Conservation (phyloP, 2,888 invertebrate species). For the Lochmaea capreae region DNA sequence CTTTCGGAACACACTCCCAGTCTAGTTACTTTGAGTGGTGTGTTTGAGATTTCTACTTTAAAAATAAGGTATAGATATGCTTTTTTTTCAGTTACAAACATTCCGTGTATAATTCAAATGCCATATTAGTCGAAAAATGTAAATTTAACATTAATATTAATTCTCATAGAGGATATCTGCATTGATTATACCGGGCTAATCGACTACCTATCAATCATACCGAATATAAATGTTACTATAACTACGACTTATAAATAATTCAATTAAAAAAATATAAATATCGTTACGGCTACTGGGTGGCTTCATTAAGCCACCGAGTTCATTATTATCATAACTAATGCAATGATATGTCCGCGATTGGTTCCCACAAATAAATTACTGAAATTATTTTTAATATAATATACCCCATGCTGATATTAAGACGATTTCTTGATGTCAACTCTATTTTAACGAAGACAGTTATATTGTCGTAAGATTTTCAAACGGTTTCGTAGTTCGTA, state of each 20-base stretch:
- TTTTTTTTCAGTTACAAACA: background rate
- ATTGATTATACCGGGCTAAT: conserved; percentile 54
- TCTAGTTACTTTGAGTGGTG: too few species aligned
- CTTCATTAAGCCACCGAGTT: conserved; percentile 59
- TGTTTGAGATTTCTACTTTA: too few species aligned
- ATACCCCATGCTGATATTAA: conserved; percentile 32
- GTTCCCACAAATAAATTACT: conserved; percentile 58
- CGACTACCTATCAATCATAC: conserved; percentile 58
- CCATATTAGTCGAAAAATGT: background rate
- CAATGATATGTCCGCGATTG: conserved; percentile 48
- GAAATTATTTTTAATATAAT: conserved; percentile 45
- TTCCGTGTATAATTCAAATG: background rate
- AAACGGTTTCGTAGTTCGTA: background rate
- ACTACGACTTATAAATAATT: conserved; percentile 62
- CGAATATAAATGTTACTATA: conserved; percentile 41
- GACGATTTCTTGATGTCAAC: conserved; percentile 15
- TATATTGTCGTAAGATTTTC: background rate
- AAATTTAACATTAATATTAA: conserved; percentile 8
- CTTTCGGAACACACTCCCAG: too few species aligned
- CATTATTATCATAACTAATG: conserved; percentile 47
- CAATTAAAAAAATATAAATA: conserved; percentile 62
- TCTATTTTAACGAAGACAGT: background rate
- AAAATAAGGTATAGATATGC: too few species aligned
- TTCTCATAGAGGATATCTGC: conserved; percentile 35
- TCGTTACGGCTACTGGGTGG: conserved; percentile 62